These are phyloP conservation scores for Cygnus atratus DNA, from an alignment of 2,113 vertebrate species.

Conservation along the genomic window DNA sequence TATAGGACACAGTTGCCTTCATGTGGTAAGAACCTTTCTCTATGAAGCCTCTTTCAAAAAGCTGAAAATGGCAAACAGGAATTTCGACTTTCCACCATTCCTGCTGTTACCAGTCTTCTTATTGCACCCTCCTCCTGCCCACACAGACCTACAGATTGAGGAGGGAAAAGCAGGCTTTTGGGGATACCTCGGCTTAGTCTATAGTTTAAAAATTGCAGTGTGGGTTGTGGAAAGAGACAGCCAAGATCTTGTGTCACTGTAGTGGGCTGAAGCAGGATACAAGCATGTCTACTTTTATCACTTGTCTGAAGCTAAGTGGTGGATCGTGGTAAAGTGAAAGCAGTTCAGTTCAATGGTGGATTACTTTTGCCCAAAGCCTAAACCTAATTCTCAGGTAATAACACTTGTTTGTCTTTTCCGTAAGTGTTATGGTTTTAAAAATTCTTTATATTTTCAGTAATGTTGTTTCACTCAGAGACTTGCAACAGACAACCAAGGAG, in stretches of 20 bases:
- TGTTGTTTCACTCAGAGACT: background rate
- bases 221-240: background rate
- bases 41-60: background rate
- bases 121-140: background rate
- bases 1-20: background rate
- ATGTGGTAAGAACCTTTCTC: background rate
- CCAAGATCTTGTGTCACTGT: rapidly evolving
- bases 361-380: background rate
- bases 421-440: background rate
- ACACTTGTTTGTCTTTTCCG: background rate
- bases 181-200: background rate
- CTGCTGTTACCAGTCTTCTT: background rate
- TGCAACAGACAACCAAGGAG: background rate
- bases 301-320: background rate
- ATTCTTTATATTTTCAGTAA: background rate
- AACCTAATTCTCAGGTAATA: background rate
- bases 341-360: background rate
- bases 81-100: background rate
- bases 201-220: background rate
- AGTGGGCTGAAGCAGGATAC: background rate
- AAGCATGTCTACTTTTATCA: background rate
- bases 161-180: background rate
- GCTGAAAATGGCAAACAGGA: background rate
- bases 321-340: background rate
- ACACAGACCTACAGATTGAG: background rate